phyloP scores from a whole-genome alignment of 2,888 invertebrate genomes.

The Syrphus vitripennis region DNA sequence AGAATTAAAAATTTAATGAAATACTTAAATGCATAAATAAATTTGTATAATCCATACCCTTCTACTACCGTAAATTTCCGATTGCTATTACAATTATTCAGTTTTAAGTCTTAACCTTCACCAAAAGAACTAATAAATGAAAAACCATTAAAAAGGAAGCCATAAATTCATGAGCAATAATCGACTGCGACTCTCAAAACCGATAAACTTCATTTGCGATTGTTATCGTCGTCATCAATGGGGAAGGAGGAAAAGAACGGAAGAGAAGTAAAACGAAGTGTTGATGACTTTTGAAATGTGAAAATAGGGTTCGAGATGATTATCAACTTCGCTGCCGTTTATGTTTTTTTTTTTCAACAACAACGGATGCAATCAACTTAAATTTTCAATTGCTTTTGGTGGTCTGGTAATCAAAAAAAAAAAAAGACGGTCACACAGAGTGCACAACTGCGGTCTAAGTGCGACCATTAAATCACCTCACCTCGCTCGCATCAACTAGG shows the following conservation, averaged over 20 bases:
- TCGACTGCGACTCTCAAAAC: conserved; percentile 29
- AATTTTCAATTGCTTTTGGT: conserved; percentile 54
- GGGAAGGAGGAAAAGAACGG: too few species aligned
- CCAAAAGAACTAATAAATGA: neutral
- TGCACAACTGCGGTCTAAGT: conserved; percentile 44
- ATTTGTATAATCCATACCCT: neutral
- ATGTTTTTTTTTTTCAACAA: neutral
- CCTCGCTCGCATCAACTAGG: conserved; percentile 28
- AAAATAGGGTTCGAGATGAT: conserved; percentile 38
- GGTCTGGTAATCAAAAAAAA: conserved; percentile 2
- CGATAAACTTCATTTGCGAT: conserved; percentile 56
- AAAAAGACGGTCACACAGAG: conserved; percentile 53
- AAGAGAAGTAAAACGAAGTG: neutral
- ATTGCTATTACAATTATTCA: neutral
- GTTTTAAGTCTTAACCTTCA: neutral
- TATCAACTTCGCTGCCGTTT: conserved; percentile 50
- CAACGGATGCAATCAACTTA: conserved; percentile 50
- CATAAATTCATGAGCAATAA: conserved; percentile 57
- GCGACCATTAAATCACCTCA: conserved; percentile 61
- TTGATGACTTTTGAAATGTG: conserved; percentile 18
- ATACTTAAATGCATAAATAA: neutral
- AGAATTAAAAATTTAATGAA: neutral
- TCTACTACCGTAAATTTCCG: neutral
- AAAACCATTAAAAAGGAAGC: conserved; percentile 39
- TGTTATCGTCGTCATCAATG: conserved; percentile 19